Evolutionary conservation across 2,888 invertebrate genomes (phyloP), one percentile per base, ranked within the genome.

Genomic region (Taenaris catops): DNA sequence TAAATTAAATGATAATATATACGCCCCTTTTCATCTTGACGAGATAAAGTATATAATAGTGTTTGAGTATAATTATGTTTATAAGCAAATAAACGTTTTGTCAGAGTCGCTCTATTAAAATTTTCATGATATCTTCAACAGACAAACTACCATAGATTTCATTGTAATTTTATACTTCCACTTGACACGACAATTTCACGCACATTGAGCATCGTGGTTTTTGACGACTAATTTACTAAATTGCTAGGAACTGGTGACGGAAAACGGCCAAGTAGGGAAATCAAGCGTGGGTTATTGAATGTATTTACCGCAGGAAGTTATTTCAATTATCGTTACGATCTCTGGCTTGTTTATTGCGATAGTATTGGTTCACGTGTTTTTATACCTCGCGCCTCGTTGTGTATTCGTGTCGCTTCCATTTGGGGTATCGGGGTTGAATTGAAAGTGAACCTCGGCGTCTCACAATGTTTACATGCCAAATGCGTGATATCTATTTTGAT

Each of bases 401-500:
- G n/a, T n/a, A n/a, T n/a, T n/a, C n/a, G n/a, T n/a, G n/a, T n/a
- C n/a, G n/a, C n/a, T n/a, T n/a, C n/a, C n/a, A n/a, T n/a, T n/a
- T n/a, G n/a, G n/a, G n/a, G n/a, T n/a, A n/a, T n/a, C n/a, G n/a
- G n/a, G n/a, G n/a, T n/a, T n/a, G n/a, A n/a, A n/a, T n/a, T n/a
- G n/a, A n/a, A n/a, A n/a, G n/a, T n/a, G n/a, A n/a, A n/a, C n/a
- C n/a, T n/a, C n/a, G 50, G 35, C 2, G 50, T 49, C 0, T 51
- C 42, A 17, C 80, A 80, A 12, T 54, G 26, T 37, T 63, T 72
- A 38, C 80, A 80, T n/a, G 49, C 44, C 2, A 80, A 14, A 1
- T 63, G 41, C 0, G 55, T 36, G 0, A 79, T 49, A 18, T 80
- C 79, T n/a, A 79, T 51, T 54, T 80, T 80, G 1, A 80, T 48